Evolutionary conservation across 2,888 invertebrate species (phyloP).

Genomic region (Sinohyriopsis cumingii): DNA sequence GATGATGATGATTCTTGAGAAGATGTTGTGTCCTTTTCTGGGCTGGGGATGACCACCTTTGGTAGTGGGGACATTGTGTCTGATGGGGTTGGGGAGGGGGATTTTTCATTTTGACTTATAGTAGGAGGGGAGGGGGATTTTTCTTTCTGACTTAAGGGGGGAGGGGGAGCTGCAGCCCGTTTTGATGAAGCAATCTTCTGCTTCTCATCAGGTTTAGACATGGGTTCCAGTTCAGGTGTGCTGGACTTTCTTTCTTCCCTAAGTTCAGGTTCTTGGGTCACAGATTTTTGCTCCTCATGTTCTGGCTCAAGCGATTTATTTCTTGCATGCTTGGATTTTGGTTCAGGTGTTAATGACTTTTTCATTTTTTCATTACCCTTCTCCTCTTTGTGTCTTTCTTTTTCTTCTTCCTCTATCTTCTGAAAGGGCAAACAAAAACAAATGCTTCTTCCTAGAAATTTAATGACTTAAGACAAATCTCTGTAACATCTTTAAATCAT

Average conservation of each 20-base stretch:
- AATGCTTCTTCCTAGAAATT: conserved; percentile 1
- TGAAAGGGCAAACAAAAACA: conserved; percentile 1
- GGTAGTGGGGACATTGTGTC: conserved; percentile 28
- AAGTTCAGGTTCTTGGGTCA: too few relatives aligned
- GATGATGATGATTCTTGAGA: background rate
- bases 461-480: background rate
- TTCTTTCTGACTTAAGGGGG: background rate
- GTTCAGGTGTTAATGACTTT: background rate
- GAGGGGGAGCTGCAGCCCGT: conserved; percentile 4
- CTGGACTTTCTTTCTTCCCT: background rate
- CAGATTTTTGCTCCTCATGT: background rate
- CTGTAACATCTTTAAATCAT: too few relatives aligned
- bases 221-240: conserved; percentile 11
- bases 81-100: conserved; percentile 1
- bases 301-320: background rate
- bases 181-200: conserved; percentile 13
- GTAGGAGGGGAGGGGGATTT: background rate
- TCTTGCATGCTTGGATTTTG: background rate
- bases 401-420: conserved; percentile 4
- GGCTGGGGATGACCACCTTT: conserved; percentile 7
- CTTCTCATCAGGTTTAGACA: background rate
- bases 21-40: background rate
- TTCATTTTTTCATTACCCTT: conserved; percentile 1
- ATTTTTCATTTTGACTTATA: background rate
- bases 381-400: background rate